Evolutionary conservation across 2,113 vertebrate genomes (phyloP).

Genomic region (Lynx canadensis): DNA sequence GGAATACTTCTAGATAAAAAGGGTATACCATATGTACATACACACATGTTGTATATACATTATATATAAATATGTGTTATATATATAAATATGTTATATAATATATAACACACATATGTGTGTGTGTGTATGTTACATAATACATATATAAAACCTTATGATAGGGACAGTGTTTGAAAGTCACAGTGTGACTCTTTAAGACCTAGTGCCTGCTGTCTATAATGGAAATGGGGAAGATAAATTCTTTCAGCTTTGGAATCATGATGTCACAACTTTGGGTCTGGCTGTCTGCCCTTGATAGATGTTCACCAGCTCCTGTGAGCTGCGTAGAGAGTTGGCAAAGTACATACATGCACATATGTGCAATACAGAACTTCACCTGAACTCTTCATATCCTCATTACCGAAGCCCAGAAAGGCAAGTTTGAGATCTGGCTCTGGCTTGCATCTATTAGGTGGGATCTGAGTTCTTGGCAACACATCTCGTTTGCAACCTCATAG

Average conservation of each 20-base stretch:
- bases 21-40: background rate
- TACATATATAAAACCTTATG: background rate
- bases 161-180: background rate
- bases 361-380: background rate
- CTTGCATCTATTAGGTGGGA: background rate
- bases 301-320: background rate
- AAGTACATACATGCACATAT: background rate
- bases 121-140: too few relatives aligned
- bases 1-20: conserved; percentile 16
- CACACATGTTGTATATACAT: background rate
- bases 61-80: background rate
- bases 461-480: background rate
- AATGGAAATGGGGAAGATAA: background rate
- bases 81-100: too few relatives aligned
- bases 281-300: background rate
- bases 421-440: background rate
- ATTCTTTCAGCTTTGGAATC: background rate
- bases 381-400: background rate
- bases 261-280: background rate
- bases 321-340: background rate
- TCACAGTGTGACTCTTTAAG: background rate
- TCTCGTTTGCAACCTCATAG: background rate
- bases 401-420: background rate
- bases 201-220: background rate
- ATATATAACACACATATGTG: background rate